These are phyloP conservation scores for Amblyraja radiata DNA, from an alignment of 2,797 vertebrate genomes.

Conservation along the genomic window DNA sequence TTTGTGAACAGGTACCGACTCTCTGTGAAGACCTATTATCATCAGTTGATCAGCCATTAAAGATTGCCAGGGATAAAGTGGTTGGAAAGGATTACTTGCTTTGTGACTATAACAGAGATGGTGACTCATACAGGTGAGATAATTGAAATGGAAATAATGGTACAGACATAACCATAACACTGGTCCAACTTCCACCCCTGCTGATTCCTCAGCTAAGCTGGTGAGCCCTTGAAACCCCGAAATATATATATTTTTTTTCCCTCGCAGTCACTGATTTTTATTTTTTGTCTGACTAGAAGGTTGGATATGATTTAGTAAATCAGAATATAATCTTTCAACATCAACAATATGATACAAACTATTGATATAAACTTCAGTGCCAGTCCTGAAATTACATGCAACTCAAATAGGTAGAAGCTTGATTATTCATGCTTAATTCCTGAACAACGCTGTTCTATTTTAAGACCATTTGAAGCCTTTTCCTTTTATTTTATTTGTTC, in stretches of 20 bases:
- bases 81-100: slow-evolving; percentile 97
- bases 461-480: not conserved
- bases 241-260: not conserved
- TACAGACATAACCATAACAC: not conserved
- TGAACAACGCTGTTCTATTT: not conserved
- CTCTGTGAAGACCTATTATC: slow-evolving; percentile 97
- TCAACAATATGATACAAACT: not conserved
- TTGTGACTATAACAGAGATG: slow-evolving; percentile 97
- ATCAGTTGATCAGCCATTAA: slow-evolving; percentile 96
- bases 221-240: not conserved
- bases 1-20: slow-evolving; percentile 72
- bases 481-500: not conserved
- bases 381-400: not conserved
- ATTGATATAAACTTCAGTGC: not conserved
- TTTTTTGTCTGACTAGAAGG: not conserved
- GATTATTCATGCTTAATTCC: not conserved
- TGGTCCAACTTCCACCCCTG: not conserved
- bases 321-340: not conserved
- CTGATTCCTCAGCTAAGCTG: not conserved
- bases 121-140: slow-evolving; percentile 90
- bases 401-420: not conserved
- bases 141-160: not conserved
- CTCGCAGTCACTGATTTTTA: not conserved
- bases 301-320: not conserved
- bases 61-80: slow-evolving; percentile 93